Evolutionary conservation across 2,888 invertebrate genomes (phyloP), one percentile per base, ranked within the genome.

Genomic region (Folsomia manolachei): DNA sequence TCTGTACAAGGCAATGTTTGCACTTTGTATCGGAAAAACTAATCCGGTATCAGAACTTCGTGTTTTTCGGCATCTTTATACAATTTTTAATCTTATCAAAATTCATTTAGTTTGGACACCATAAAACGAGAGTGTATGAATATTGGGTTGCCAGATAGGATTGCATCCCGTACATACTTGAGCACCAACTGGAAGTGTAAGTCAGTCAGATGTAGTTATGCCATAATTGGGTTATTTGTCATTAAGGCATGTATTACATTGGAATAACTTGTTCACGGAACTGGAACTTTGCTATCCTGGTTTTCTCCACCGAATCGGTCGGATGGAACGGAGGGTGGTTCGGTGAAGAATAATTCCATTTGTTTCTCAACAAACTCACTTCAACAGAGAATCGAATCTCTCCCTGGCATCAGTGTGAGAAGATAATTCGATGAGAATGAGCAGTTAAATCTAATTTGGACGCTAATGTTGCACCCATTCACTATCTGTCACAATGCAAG

Each of bases 221-320:
- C 2, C 53, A 56, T 67, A 67, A 67, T 67, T 67, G 67, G 67
- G 67, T 67, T 67, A 67, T 67, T 67, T 67, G 67, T 67, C 67
- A 67, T 67, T 67, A 67, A 53, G 56, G 67, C n/a, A 67, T 67
- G 67, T 67, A 67, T 67, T 67, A 67, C 67, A n/a, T 67, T 67
- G 52, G 24, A 52, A 67, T 66, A 39, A 39, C 52, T 66, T 66
- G 66, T 66, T 66, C 66, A 39, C 39, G 39, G 39, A 39, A 39
- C 39, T 39, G 39, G 39, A 39, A 39, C 39, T 39, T 4, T 39
- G 39, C 39, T 39, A 14, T n/a, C n/a, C 39, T 39, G 39, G 39
- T 39, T 39, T 9, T 39, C 39, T 14, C 39, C 4, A 39, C 39
- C 14, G 39, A 39, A 39, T 39, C 39, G 39, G 39, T 39, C 39